These are phyloP conservation scores for Clusia tigrina DNA, from an alignment of 2,888 invertebrate species.

Conservation along the genomic window DNA sequence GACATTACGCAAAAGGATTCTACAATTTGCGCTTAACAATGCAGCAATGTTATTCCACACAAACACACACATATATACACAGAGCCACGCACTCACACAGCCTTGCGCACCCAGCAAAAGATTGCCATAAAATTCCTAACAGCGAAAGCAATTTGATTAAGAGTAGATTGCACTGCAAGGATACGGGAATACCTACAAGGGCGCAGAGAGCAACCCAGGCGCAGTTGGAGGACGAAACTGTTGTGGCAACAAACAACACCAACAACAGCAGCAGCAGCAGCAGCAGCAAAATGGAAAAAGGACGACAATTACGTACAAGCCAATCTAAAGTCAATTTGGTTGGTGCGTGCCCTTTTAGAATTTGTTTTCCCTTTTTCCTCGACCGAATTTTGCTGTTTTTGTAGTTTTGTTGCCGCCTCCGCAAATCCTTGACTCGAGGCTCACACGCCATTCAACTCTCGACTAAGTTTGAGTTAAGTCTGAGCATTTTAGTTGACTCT, in stretches of 20 bases:
- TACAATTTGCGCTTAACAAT: background rate
- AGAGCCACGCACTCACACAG: no score
- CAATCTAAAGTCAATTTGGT: background rate
- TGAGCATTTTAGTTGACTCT: no score
- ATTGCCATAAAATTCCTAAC: background rate
- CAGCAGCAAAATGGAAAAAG: background rate
- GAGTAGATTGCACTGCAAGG: background rate
- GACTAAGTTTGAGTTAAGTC: no score
- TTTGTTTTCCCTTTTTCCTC: no score
- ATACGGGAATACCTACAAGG: no score
- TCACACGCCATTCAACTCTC: no score
- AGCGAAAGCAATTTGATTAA: background rate
- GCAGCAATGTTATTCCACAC: background rate
- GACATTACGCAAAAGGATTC: background rate
- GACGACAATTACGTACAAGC: background rate
- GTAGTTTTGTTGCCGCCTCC: no score
- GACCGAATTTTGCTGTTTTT: no score
- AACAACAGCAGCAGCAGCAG: no score
- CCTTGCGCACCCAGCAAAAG: no score
- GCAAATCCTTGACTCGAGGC: no score
- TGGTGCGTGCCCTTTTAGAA: no score
- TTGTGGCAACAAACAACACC: background rate
- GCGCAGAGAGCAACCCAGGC: background rate
- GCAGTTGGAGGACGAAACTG: background rate
- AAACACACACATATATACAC: background rate